phyloP scores from a whole-genome alignment of 2,113 vertebrate species.

The Solenodon paradoxus region DNA sequence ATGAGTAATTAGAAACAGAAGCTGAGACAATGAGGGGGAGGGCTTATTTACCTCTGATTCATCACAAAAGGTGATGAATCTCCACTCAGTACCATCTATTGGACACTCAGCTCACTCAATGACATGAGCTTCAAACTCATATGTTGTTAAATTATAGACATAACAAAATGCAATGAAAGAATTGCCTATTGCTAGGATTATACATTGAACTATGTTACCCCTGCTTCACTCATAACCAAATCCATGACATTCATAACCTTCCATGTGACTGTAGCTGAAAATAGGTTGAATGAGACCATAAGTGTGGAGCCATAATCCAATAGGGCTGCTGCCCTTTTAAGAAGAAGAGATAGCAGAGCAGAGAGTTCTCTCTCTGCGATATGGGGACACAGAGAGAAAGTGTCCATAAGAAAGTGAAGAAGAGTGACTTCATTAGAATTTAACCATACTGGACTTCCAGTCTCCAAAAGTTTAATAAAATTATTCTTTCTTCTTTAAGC shows the following conservation, averaged over 20 bases:
- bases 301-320: too few species aligned
- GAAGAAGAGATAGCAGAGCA: not conserved
- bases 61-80: not conserved
- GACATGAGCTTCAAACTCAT: not conserved
- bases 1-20: not conserved
- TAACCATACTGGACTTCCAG: not conserved
- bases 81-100: not conserved
- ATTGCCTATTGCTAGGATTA: not conserved
- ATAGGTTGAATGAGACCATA: too few species aligned
- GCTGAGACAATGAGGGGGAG: not conserved
- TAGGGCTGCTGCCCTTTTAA: not conserved
- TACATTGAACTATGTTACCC: too few species aligned
- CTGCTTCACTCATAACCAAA: too few species aligned
- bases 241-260: too few species aligned
- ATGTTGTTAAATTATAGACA: not conserved
- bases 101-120: not conserved
- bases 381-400: too few species aligned
- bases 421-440: not conserved
- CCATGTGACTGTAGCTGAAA: not conserved
- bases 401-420: not conserved
- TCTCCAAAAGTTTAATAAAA: not conserved
- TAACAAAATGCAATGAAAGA: not conserved
- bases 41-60: not conserved
- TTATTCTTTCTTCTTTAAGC: not conserved
- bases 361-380: accelerated